phyloP scores from a whole-genome alignment of 2,888 invertebrate species.

The Hololepta plana region DNA sequence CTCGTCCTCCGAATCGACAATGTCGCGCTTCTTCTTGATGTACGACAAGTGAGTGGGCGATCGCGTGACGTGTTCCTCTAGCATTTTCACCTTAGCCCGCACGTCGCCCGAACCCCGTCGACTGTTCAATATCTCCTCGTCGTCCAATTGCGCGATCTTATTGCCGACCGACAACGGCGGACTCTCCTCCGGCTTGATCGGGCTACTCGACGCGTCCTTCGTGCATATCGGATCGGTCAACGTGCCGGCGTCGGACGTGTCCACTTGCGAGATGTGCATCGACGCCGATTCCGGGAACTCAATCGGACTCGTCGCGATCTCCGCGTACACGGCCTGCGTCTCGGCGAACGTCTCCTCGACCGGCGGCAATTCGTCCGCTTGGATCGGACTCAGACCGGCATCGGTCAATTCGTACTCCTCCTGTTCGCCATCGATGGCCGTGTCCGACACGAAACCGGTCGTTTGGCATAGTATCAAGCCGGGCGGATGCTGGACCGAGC shows the following conservation, averaged over 20 bases:
- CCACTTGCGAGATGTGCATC: slow-evolving; percentile 25
- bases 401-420: slow-evolving; percentile 36
- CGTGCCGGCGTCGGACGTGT: slow-evolving; percentile 33
- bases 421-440: slow-evolving; percentile 22
- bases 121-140: slow-evolving; percentile 23
- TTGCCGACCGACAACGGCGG: slow-evolving; percentile 8
- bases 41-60: slow-evolving; percentile 21
- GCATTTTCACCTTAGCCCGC: slow-evolving; percentile 32
- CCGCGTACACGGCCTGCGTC: slow-evolving; percentile 26
- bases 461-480: slow-evolving; percentile 23
- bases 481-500: slow-evolving; percentile 23
- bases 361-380: slow-evolving; percentile 29
- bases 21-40: slow-evolving; percentile 18
- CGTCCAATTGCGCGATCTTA: slow-evolving; percentile 13
- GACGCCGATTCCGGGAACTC: slow-evolving; percentile 27
- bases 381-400: slow-evolving; percentile 35
- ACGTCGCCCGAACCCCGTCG: slow-evolving; percentile 33
- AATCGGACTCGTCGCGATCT: slow-evolving; percentile 32
- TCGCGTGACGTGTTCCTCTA: slow-evolving; percentile 30
- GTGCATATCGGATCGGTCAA: slow-evolving; percentile 32
- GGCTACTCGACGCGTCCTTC: slow-evolving; percentile 34
- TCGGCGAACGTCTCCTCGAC: slow-evolving; percentile 23
- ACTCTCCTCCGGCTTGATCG: slow-evolving; percentile 26
- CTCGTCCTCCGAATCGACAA: slow-evolving; percentile 26
- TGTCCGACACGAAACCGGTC: slow-evolving; percentile 29